These are phyloP conservation scores for Leucania comma DNA, from an alignment of 2,888 invertebrate genomes.

Conservation along the genomic window DNA sequence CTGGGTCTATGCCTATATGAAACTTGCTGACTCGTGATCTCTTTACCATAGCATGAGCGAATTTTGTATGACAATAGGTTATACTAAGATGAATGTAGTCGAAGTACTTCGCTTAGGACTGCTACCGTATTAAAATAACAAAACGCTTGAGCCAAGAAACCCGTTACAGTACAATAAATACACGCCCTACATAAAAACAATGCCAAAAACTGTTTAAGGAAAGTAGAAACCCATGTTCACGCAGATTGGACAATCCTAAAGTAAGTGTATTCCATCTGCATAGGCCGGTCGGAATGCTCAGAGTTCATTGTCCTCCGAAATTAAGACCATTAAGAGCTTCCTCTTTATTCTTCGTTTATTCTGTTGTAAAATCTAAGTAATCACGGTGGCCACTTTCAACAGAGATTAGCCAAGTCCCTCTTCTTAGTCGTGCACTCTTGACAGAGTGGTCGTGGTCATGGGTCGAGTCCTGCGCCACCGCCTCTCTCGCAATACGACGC, in stretches of 20 bases:
- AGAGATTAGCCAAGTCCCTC: too few relatives aligned
- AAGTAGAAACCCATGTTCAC: conserved; percentile 43
- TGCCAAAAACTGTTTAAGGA: conserved; percentile 38
- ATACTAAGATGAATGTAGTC: neutral
- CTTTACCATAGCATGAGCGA: too few relatives aligned
- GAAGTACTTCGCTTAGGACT: neutral
- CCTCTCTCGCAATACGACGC: too few relatives aligned
- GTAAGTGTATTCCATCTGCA: conserved; percentile 60
- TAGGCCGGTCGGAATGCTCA: conserved; percentile 48
- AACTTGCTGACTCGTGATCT: too few relatives aligned
- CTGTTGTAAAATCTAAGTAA: conserved; percentile 65
- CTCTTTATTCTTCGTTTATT: conserved; percentile 63
- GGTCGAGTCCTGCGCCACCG: too few relatives aligned
- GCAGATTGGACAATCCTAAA: conserved; percentile 41
- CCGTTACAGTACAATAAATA: conserved; percentile 20
- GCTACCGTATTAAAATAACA: conserved; percentile 12
- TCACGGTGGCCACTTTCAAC: too few relatives aligned
- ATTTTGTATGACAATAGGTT: too few relatives aligned
- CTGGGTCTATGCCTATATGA: too few relatives aligned
- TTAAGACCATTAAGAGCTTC: conserved; percentile 70
- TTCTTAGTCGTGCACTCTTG: too few relatives aligned
- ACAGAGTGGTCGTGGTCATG: too few relatives aligned
- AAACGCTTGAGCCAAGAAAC: conserved; percentile 7
- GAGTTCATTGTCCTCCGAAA: conserved; percentile 73
- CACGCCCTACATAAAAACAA: conserved; percentile 44